Base-by-base conservation (phyloP, 1,140 invertebrate species). In the Trichogramma pretiosum region DNA sequence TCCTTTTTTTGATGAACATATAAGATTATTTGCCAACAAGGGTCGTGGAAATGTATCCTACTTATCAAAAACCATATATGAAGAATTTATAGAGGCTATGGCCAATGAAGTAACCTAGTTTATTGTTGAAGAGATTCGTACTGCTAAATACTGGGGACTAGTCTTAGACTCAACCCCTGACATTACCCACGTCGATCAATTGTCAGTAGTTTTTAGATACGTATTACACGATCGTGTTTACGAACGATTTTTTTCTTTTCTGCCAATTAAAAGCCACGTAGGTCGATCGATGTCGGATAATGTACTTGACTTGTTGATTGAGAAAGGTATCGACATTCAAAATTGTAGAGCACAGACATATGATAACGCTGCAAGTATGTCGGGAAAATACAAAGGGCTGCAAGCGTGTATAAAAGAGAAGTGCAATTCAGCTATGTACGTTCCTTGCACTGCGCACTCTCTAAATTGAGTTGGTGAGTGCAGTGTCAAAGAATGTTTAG, bases 121-220 rank as follows among this genome's bases (percentile, higher is more conserved):
- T 28, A 48, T 53, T 5, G 22, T 24, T 40, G 7, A 38, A 23
- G 28, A 50, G 35, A 39, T 54, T 1, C 45, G 46, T 35, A 26
- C 22, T 32, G 45, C 40, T 2, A 54, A 54, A 36, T 54, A 54
- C 33, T 54, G 17, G 17, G 43, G 35, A 7, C 11, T 50, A 2
- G 23, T 36, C 35, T 50, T 69, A 14, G 65, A 69, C 58, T 69
- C 62, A 2, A 67, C 61, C 17, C 61, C 63, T 30, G 62, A 70
- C 55, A 52, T 66, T 33, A 42, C 52, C n/a, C 55, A 66, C 36
- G 51, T 56, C 3, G 65, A 72, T 52, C 61, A 71, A 52, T 51
- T 70, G 11, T 55, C 58, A 33, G 11, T 59, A 38, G 40, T 63
- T 10, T 40, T 67, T 28, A 45, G 59, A 37, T 60, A 60, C 48